phyloP scores from a whole-genome alignment of 2,113 vertebrate genomes.

The Dicaeum eximium region DNA sequence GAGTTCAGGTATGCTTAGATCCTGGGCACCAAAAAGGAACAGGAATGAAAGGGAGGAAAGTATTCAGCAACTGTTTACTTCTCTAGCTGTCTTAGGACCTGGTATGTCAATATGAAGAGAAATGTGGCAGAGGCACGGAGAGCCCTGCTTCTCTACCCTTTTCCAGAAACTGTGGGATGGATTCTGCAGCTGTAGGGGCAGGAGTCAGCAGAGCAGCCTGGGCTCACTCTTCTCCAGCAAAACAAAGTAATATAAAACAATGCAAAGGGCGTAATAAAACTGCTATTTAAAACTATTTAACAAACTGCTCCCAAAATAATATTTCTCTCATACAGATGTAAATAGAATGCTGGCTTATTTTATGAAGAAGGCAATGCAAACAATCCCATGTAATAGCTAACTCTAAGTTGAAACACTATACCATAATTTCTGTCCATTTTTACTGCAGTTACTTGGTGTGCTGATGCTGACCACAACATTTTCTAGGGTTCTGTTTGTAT shows the following conservation, averaged over 20 bases:
- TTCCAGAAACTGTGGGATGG: not conserved
- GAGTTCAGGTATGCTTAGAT: not conserved
- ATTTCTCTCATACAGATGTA: conserved; percentile 24
- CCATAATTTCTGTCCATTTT: conserved; percentile 48
- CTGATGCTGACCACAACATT: conserved; percentile 15
- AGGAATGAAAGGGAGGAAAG: not conserved
- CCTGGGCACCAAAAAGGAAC: not conserved
- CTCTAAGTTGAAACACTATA: not conserved
- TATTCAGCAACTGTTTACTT: not conserved
- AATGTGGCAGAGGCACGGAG: not conserved
- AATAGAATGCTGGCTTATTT: conserved; percentile 60
- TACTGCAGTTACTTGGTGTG: not conserved
- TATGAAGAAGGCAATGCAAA: not conserved
- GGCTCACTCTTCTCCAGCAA: not conserved
- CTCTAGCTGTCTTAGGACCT: not conserved
- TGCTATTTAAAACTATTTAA: conserved; percentile 44
- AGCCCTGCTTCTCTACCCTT: not conserved
- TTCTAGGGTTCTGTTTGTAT: conserved; percentile 34
- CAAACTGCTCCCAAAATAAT: conserved; percentile 34
- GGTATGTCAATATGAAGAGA: not conserved
- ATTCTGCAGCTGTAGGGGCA: not conserved
- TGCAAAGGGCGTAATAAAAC: not conserved
- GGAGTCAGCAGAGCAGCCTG: not conserved
- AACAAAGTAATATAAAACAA: conserved; percentile 12
- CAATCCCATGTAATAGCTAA: conserved; percentile 19